phyloP scores from a whole-genome alignment of 2,113 vertebrate species.

The Pedetes capensis region DNA sequence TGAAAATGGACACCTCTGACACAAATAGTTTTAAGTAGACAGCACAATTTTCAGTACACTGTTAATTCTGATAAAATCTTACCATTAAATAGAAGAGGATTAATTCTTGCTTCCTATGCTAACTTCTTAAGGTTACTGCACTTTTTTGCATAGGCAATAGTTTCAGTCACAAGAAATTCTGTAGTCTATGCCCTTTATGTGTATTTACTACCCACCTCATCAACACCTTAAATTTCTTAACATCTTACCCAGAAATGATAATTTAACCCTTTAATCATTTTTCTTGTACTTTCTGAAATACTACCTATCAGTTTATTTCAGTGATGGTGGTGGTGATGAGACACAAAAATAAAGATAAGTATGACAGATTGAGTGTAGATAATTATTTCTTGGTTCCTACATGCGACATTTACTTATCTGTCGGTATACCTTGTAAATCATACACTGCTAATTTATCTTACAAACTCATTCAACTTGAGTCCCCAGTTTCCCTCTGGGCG shows the following conservation, averaged over 20 bases:
- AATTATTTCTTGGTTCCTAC: neutral
- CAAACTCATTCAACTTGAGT: neutral
- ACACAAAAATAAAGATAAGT: neutral
- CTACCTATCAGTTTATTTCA: neutral
- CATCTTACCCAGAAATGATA: neutral
- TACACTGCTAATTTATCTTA: neutral
- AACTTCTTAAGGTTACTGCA: neutral
- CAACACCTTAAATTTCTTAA: neutral
- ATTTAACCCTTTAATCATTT: neutral
- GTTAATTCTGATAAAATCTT: neutral
- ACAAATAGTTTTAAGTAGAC: neutral
- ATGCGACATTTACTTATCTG: neutral
- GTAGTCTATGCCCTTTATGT: neutral
- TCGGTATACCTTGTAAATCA: neutral
- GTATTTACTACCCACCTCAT: neutral
- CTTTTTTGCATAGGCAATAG: neutral
- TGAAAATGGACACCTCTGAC: neutral
- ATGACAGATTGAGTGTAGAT: neutral
- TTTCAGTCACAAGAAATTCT: neutral
- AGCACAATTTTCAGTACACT: neutral
- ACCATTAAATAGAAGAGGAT: neutral
- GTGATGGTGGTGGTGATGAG: neutral
- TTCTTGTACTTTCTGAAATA: neutral
- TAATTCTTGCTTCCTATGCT: neutral
- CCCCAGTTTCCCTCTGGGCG: neutral